A percentile compares a stretch with the other conserved stretches of the same genome.
Conservation (phyloP, 2,797 vertebrate species). For the Sylvilagus floridanus region DNA sequence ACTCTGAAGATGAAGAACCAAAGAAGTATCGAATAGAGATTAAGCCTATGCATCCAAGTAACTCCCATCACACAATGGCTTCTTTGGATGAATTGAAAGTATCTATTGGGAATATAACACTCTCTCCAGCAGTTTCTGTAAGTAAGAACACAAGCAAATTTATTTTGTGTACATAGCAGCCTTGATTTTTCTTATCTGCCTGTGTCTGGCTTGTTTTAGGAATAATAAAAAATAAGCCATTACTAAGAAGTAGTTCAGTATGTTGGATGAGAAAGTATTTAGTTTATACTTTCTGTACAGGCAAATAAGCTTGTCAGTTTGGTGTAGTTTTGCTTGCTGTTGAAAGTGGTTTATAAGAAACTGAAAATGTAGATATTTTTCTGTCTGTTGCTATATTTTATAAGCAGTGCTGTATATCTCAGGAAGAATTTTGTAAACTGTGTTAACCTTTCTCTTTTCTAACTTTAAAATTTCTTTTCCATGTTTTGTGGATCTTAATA, state of each 20-base stretch:
- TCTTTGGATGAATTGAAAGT: constrained; percentile 97
- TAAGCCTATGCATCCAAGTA: constrained; percentile 95
- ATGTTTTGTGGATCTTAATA: constrained; percentile 23
- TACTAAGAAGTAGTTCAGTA: neutral
- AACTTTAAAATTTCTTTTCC: constrained; percentile 53
- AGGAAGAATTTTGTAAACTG: constrained; percentile 58
- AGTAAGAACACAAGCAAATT: constrained; percentile 76
- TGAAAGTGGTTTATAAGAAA: constrained; percentile 34
- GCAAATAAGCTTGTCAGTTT: constrained; percentile 31
- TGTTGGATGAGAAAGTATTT: neutral
- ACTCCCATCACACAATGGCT: constrained; percentile 92
- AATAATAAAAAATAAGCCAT: constrained; percentile 27
- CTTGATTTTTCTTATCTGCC: neutral
- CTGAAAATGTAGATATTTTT: constrained; percentile 45
- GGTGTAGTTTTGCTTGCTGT: constrained; percentile 48
- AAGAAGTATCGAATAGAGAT: constrained; percentile 97
- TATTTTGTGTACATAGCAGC: neutral
- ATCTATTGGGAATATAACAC: constrained; percentile 96
- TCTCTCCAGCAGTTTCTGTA: constrained; percentile 95
- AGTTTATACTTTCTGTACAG: constrained; percentile 40
- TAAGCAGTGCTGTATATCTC: neutral
- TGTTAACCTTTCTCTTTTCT: constrained; percentile 45
- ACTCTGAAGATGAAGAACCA: constrained; percentile 96
- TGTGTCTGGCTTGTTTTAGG: constrained; percentile 9
- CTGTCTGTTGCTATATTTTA: constrained; percentile 27